Base-by-base conservation (phyloP, 2,888 invertebrate genomes). In the Rutpela maculata region DNA sequence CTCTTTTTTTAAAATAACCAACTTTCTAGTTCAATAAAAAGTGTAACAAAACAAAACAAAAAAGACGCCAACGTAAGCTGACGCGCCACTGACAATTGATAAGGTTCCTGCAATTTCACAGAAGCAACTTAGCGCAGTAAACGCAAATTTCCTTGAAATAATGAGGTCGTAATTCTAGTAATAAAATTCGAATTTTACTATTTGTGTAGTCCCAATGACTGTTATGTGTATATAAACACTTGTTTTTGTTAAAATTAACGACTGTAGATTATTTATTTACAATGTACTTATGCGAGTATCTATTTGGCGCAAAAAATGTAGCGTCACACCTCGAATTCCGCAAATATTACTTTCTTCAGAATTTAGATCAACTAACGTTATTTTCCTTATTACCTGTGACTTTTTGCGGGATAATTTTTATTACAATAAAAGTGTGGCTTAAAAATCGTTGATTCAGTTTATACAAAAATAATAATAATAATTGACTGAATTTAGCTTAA, bases 51-150 rank as follows among this genome's bases (percentile, higher is more conserved):
- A 60, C 60, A 60, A 60, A 26, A 26, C 22, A 60, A 11, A 26
- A 60, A 26, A 60, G 60, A 60, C 60, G 60, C 60, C 7, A 12
- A 26, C 60, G 31, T 60, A 60, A 60, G 60, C 35, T 35, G 31
- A 35, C 10, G 18, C 18, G 18, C 31, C 17, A 35, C 31, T 63
- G 50, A 50, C 50, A 50, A 31, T 63, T 63, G 62, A 63, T 63
- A 63, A 63, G 35, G 26, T 63, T 63, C 35, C 35, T 63, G 35
- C 35, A 35, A 63, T 63, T 63, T 31, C 17, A 31, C 62, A 63
- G 31, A 63, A 31, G 35, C 31, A 63, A 63, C 26, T 62, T 62
- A 63, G 62, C 35, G 62, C 62, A 26, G 35, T 31, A 35, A 35
- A 31, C n/a, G 31, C 15, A 63, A 35, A 31, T 63, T 63, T 63